A percentile compares a stretch with the other conserved stretches of the same genome.
Conservation (phyloP, 2,113 vertebrate genomes). For the Mirounga angustirostris region DNA sequence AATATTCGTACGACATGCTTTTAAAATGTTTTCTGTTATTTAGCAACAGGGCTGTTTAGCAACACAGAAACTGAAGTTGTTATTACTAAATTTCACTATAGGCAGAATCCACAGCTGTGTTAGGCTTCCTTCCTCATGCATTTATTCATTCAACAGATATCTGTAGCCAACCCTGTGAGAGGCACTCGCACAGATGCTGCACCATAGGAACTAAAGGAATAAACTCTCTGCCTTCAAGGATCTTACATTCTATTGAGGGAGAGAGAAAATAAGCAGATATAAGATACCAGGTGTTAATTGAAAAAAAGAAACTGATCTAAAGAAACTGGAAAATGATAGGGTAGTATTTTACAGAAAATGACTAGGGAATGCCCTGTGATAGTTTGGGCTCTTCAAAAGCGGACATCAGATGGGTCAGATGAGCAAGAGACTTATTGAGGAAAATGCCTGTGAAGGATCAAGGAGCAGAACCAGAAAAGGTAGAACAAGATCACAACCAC, state of each 20-base stretch:
- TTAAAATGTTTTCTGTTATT: neutral
- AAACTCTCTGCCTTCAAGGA: neutral
- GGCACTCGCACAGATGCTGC: neutral
- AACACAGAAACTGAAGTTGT: neutral
- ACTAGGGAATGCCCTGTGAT: neutral
- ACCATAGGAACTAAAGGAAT: neutral
- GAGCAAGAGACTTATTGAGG: neutral
- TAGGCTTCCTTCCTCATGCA: neutral
- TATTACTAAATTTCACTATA: neutral
- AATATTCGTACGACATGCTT: neutral
- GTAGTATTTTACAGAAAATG: neutral
- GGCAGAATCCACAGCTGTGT: neutral
- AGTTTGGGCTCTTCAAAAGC: neutral
- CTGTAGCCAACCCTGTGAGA: neutral
- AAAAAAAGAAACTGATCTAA: neutral
- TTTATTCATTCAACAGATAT: neutral
- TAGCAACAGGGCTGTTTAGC: neutral
- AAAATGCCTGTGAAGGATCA: neutral
- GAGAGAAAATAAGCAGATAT: neutral
- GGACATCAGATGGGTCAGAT: neutral
- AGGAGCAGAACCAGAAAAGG: neutral
- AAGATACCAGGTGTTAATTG: neutral
- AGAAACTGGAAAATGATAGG: neutral
- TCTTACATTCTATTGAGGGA: neutral
- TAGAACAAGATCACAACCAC: neutral